A percentile compares a stretch with the other conserved stretches of the same genome.
phyloP scores from a whole-genome alignment of 2,113 vertebrate genomes.

The Alces alces region DNA sequence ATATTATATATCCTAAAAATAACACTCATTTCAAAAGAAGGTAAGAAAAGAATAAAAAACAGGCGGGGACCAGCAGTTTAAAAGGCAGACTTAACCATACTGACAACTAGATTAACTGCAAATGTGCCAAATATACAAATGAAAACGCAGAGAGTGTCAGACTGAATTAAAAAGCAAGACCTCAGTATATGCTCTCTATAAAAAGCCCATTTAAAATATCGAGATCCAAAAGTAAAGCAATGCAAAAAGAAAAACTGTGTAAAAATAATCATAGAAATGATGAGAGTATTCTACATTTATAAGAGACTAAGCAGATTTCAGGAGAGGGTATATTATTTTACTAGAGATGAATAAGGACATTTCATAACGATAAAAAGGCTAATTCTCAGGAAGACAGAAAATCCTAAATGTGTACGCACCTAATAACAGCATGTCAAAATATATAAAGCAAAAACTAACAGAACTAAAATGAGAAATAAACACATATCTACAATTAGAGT shows the following conservation, averaged over 20 bases:
- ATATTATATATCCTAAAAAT: not conserved
- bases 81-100: not conserved
- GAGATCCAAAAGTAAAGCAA: not conserved
- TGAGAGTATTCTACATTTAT: not conserved
- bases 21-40: not conserved
- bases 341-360: not conserved
- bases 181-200: not conserved
- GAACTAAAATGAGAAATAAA: conserved; percentile 9
- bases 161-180: not conserved
- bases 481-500: not conserved
- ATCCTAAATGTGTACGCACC: not conserved
- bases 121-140: not conserved
- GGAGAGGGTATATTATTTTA: not conserved
- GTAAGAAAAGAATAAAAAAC: not conserved
- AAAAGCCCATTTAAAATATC: not conserved
- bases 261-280: not conserved
- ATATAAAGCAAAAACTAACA: not conserved
- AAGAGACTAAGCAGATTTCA: not conserved
- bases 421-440: not conserved
- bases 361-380: not conserved
- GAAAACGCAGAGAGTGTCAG: not conserved
- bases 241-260: not conserved
- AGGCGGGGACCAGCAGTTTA: not conserved
- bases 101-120: not conserved
- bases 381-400: conserved; percentile 7